A percentile compares a stretch with the other conserved stretches of the same genome.
Conservation (phyloP, 2,797 vertebrate species). For the Pitangus sulphuratus region DNA sequence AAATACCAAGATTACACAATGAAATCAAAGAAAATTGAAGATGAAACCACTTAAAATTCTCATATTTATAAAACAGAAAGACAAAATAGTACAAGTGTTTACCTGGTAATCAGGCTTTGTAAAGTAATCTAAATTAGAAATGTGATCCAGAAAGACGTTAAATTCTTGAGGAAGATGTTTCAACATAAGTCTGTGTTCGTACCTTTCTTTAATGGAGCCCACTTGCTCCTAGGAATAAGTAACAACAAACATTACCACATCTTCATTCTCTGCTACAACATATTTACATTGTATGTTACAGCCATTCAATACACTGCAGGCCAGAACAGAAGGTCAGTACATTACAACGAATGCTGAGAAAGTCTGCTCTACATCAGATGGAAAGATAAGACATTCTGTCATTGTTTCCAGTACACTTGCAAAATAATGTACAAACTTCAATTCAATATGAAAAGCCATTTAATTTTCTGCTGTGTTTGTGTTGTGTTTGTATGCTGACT, state of each 20-base stretch:
- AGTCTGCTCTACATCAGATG: neutral
- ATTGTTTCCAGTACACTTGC: neutral
- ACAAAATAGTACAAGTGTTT: constrained; percentile 27
- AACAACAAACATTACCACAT: neutral
- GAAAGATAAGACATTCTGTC: neutral
- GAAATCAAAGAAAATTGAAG: neutral
- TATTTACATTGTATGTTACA: neutral
- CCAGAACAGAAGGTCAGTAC: neutral
- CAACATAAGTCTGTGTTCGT: constrained; percentile 95
- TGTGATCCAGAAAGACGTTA: constrained; percentile 91
- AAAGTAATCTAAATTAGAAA: constrained; percentile 93
- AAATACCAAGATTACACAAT: neutral
- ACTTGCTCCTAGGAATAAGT: constrained; percentile 90
- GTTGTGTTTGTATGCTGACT: neutral
- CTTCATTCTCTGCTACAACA: neutral
- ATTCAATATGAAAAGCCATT: neutral
- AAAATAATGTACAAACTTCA: neutral
- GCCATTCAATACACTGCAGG: neutral
- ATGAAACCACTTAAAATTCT: neutral
- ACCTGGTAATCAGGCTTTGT: constrained; percentile 99
- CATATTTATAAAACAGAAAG: neutral
- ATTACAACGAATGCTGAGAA: neutral
- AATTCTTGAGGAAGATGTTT: constrained; percentile 97
- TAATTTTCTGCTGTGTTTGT: neutral
- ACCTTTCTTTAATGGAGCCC: constrained; percentile 96